These are phyloP conservation scores for Melanotaenia nigrans DNA, from an alignment of 2,797 vertebrate species.

Conservation along the genomic window DNA sequence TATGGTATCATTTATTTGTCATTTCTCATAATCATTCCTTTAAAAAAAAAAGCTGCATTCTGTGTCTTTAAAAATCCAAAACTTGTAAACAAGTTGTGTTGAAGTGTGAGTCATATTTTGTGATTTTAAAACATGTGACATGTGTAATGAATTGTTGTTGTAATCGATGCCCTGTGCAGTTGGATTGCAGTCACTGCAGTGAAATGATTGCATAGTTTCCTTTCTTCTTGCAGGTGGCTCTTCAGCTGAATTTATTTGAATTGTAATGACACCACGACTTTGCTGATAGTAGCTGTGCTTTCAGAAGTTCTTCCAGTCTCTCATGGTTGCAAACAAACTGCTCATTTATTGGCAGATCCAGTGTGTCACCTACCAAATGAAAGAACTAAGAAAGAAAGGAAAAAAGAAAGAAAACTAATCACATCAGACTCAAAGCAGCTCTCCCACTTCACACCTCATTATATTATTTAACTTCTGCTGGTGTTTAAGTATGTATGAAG, in stretches of 20 bases:
- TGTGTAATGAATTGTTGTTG: not conserved
- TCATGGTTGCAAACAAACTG: slow-evolving; percentile 41
- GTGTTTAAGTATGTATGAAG: not conserved
- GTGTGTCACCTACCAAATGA: slow-evolving; percentile 28
- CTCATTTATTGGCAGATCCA: slow-evolving; percentile 36
- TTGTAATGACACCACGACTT: slow-evolving; percentile 23
- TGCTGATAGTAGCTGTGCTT: slow-evolving; percentile 15
- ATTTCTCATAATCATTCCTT: not conserved
- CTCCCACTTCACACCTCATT: not conserved
- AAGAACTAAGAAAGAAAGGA: slow-evolving; percentile 21
- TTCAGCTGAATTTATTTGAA: slow-evolving; percentile 42
- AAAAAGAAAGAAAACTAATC: slow-evolving; percentile 17
- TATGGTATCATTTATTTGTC: not conserved
- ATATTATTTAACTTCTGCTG: slow-evolving; percentile 4
- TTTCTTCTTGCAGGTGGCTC: slow-evolving; percentile 8
- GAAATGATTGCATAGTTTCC: not conserved
- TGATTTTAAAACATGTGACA: not conserved
- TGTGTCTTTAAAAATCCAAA: not conserved
- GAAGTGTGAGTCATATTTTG: not conserved
- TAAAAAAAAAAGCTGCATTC: not conserved
- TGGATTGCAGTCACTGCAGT: not conserved
- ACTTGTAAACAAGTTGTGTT: not conserved
- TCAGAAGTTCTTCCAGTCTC: slow-evolving; percentile 20
- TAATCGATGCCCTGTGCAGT: not conserved
- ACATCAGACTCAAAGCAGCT: slow-evolving; percentile 28